These are phyloP conservation scores for Rousettus leschenaultii DNA, from an alignment of 2,113 vertebrate genomes.

Conservation along the genomic window DNA sequence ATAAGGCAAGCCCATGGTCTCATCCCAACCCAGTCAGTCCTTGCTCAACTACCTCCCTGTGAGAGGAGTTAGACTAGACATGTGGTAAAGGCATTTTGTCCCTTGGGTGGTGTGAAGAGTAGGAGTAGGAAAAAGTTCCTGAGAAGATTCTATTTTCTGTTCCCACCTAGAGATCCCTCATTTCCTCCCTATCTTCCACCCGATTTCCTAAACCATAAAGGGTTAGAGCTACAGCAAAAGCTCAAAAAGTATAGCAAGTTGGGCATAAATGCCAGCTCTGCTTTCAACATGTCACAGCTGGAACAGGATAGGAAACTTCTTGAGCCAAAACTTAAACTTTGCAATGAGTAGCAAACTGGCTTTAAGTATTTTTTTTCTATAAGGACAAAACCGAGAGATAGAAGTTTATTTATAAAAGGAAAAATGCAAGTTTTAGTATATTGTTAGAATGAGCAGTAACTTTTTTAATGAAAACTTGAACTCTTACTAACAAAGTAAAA, in stretches of 20 bases:
- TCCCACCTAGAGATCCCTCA: neutral
- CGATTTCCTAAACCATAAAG: neutral
- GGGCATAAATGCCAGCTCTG: neutral
- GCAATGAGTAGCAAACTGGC: constrained; percentile 13
- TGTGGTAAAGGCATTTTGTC: neutral
- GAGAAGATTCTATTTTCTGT: neutral
- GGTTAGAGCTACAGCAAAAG: neutral
- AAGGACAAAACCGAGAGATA: constrained; percentile 12
- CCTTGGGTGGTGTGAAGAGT: neutral
- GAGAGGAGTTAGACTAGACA: neutral
- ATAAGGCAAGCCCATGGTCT: neutral
- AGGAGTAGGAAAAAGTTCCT: neutral
- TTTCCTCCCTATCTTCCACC: neutral
- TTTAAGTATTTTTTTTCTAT: neutral
- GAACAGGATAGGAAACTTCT: constrained; percentile 43
- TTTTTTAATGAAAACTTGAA: constrained; percentile 50
- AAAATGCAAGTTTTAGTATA: constrained; percentile 40
- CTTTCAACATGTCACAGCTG: constrained; percentile 43
- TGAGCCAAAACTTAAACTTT: constrained; percentile 35
- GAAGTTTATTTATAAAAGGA: constrained; percentile 26
- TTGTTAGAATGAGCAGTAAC: constrained; percentile 25
- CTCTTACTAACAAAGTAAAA: constrained; percentile 28
- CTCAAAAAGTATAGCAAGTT: neutral
- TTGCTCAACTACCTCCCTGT: neutral
- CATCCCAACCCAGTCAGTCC: neutral